Evolutionary conservation across 2,888 invertebrate genomes (phyloP).

Genomic region (Creontiades dilutus): DNA sequence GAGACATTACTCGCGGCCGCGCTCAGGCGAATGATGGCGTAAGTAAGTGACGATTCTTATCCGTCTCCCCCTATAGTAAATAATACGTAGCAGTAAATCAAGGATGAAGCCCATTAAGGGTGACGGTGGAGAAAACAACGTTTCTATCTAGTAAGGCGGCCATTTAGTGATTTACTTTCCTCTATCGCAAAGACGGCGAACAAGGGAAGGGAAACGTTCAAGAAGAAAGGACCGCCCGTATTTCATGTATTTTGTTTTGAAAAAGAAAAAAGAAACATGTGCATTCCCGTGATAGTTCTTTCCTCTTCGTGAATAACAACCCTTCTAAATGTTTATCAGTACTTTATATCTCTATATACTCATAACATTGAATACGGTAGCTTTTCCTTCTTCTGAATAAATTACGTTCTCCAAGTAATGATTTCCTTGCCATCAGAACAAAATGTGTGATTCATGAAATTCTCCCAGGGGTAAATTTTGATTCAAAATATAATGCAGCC

Average conservation of each 20-base stretch:
- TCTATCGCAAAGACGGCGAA: background rate
- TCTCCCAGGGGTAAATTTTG: too few species aligned
- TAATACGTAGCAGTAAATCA: constrained; percentile 38
- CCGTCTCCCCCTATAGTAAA: background rate
- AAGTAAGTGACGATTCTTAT: constrained; percentile 29
- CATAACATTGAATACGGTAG: too few species aligned
- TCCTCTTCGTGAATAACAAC: too few species aligned
- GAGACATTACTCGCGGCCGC: constrained; percentile 18
- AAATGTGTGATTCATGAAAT: too few species aligned
- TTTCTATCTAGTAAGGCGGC: constrained; percentile 37
- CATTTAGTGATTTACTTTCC: constrained; percentile 10
- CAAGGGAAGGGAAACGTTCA: background rate
- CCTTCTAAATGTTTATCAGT: too few species aligned
- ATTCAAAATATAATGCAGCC: too few species aligned
- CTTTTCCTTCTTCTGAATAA: too few species aligned
- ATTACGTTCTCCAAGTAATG: too few species aligned
- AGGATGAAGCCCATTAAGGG: background rate
- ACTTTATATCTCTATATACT: too few species aligned
- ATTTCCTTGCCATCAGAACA: too few species aligned
- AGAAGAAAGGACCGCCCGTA: background rate
- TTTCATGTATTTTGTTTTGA: background rate
- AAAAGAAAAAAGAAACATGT: background rate
- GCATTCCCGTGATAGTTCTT: too few species aligned
- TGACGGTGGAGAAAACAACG: constrained; percentile 20
- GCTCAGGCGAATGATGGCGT: constrained; percentile 11